These are phyloP conservation scores for Hippocampus guttulatus DNA, from an alignment of 2,113 vertebrate genomes.

Conservation along the genomic window DNA sequence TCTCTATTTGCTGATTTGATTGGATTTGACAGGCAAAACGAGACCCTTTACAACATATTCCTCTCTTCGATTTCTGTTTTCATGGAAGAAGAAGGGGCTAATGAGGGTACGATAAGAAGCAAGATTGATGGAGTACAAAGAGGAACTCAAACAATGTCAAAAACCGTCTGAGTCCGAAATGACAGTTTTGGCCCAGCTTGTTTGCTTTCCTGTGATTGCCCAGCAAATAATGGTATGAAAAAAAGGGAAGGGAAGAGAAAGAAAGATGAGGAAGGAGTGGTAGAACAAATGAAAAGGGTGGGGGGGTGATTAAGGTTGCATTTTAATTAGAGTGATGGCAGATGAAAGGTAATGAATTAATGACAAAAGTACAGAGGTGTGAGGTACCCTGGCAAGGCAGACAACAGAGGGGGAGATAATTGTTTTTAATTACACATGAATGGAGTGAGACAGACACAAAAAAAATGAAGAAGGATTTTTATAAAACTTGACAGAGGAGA, in stretches of 20 bases:
- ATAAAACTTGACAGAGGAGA: constrained; percentile 43
- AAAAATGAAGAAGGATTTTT: constrained; percentile 12
- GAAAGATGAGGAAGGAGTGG: neutral
- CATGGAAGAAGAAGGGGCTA: constrained; percentile 5
- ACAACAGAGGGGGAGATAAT: constrained; percentile 54
- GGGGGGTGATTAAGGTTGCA: constrained; percentile 52
- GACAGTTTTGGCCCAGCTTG: constrained; percentile 25
- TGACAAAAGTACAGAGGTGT: constrained; percentile 54
- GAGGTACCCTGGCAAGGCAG: constrained; percentile 30
- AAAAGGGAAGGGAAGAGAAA: constrained; percentile 27
- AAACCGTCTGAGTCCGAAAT: constrained; percentile 25
- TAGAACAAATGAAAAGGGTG: constrained; percentile 30
- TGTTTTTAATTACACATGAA: constrained; percentile 58
- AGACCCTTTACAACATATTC: constrained; percentile 1
- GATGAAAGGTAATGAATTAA: constrained; percentile 53
- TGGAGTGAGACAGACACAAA: constrained; percentile 28
- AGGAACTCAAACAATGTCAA: constrained; percentile 13
- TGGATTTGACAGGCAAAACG: neutral
- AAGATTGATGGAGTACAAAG: constrained; percentile 1
- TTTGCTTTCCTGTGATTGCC: constrained; percentile 42
- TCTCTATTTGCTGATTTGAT: constrained; percentile 11
- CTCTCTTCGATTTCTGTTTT: neutral
- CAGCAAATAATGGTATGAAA: constrained; percentile 36
- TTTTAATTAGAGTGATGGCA: constrained; percentile 58
- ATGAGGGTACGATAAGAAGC: neutral